These are phyloP conservation scores for Zaprionus bogoriensis DNA, from an alignment of 2,888 invertebrate species.

Conservation along the genomic window DNA sequence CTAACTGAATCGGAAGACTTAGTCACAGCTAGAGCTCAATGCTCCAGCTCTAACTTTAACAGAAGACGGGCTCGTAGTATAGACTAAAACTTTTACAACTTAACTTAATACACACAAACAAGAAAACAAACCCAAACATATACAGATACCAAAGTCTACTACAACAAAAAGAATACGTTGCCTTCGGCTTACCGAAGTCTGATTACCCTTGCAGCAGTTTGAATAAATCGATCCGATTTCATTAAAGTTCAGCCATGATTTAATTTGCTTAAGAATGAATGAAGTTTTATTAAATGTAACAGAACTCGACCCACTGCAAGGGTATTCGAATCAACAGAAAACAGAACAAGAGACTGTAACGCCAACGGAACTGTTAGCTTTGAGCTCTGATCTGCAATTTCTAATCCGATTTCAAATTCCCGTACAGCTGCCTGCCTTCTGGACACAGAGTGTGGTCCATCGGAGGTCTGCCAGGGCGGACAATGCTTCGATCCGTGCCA, in stretches of 20 bases:
- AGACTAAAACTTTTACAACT: conserved; percentile 57
- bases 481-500: conserved; percentile 92
- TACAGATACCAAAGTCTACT: conserved; percentile 11
- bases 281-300: too few species aligned
- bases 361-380: background rate
- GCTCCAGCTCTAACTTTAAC: background rate
- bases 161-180: background rate
- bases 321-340: conserved; percentile 21
- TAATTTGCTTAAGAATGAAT: too few species aligned
- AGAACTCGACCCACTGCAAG: too few species aligned
- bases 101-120: background rate
- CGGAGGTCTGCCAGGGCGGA: conserved; percentile 91
- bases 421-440: conserved; percentile 88
- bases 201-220: too few species aligned
- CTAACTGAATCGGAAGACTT: background rate
- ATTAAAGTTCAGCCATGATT: too few species aligned
- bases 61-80: conserved; percentile 21
- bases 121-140: background rate
- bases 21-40: background rate
- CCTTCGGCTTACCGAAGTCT: too few species aligned
- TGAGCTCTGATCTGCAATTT: background rate
- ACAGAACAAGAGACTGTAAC: background rate
- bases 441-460: conserved; percentile 90
- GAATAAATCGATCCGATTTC: too few species aligned
- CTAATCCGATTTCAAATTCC: conserved; percentile 15